These are phyloP conservation scores for Andricus grossulariae DNA, from an alignment of 1,140 invertebrate species.

Conservation along the genomic window DNA sequence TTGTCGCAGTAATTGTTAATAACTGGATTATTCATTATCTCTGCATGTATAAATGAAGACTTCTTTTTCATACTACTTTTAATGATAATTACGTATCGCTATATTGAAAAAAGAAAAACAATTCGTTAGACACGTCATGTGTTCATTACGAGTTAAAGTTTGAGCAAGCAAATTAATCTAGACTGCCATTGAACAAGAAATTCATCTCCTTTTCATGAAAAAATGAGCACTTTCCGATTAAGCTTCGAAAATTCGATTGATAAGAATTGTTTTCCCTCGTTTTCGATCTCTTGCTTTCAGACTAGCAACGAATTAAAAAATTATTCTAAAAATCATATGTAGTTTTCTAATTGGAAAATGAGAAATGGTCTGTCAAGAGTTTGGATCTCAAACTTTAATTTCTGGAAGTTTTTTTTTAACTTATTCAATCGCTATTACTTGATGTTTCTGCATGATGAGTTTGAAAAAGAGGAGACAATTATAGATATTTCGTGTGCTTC, in stretches of 20 bases:
- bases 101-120: not conserved
- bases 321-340: not conserved
- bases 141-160: constrained; percentile 51
- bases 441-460: constrained; percentile 50
- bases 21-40: constrained; percentile 39
- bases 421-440: constrained; percentile 41
- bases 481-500: constrained; percentile 66
- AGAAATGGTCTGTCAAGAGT: not conserved
- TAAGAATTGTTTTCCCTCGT: not conserved
- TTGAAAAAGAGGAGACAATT: constrained; percentile 48
- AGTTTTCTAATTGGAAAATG: not conserved
- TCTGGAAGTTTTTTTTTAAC: constrained; percentile 15
- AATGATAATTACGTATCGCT: constrained; percentile 31
- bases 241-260: too few species aligned
- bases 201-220: too few species aligned
- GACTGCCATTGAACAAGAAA: too few species aligned
- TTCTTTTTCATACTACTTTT: constrained; percentile 41
- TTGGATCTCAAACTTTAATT: constrained; percentile 56
- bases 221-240: too few species aligned
- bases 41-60: constrained; percentile 46
- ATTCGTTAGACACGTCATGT: constrained; percentile 39
- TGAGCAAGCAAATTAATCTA: constrained; percentile 42
- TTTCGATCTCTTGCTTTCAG: not conserved
- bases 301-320: too few species aligned
- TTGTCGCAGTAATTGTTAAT: constrained; percentile 56